Conservation (phyloP, 2,113 vertebrate genomes). For the Orthonyx spaldingii region DNA sequence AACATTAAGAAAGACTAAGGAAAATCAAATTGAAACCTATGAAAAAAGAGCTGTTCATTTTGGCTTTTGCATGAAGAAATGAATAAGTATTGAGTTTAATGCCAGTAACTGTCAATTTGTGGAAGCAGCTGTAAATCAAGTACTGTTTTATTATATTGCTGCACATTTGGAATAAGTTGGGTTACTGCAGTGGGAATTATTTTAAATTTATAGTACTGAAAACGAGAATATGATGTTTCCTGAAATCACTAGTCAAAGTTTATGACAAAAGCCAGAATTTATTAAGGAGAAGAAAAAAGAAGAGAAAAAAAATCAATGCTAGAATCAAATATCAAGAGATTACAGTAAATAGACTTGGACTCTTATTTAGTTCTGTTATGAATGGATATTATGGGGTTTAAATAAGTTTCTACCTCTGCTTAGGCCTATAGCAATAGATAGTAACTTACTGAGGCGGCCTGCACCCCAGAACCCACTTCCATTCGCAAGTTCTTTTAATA, state of each 20-base stretch:
- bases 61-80: background rate
- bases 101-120: background rate
- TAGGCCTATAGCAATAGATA: too few species aligned
- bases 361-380: background rate
- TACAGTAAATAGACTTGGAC: background rate
- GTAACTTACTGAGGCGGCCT: too few species aligned
- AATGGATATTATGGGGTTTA: too few species aligned
- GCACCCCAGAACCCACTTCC: too few species aligned
- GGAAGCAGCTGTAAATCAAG: background rate
- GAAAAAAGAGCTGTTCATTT: background rate
- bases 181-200: background rate
- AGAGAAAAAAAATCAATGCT: background rate
- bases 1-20: background rate
- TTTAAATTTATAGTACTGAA: background rate
- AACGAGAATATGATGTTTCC: background rate
- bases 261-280: background rate
- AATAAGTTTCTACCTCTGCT: too few species aligned
- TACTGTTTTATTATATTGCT: background rate
- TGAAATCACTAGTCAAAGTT: background rate
- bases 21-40: background rate
- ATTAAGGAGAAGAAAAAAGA: background rate
- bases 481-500: too few species aligned
- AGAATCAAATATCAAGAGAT: background rate
- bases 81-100: background rate
- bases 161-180: background rate